A percentile compares a stretch with the other conserved stretches of the same genome.
Conservation (phyloP, 2,113 vertebrate genomes). For the Gyps fulvus region DNA sequence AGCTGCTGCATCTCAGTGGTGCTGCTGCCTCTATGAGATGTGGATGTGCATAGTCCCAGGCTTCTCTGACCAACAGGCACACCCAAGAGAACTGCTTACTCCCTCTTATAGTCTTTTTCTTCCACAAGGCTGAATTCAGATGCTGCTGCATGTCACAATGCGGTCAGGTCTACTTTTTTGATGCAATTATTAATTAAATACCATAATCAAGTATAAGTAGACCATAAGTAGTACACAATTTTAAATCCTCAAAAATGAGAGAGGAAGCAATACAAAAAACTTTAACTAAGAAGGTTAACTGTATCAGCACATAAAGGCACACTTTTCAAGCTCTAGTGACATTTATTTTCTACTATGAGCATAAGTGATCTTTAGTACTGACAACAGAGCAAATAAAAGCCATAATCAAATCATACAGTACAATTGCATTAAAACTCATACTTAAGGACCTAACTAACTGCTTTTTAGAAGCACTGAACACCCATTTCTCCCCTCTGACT, state of each 20-base stretch:
- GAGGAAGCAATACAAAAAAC: not conserved
- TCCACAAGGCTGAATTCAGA: not conserved
- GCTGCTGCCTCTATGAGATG: not conserved
- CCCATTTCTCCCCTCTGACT: not conserved
- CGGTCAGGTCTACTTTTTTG: not conserved
- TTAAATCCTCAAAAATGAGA: not conserved
- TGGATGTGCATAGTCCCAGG: rapidly evolving
- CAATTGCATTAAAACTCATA: not conserved
- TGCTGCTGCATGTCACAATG: not conserved
- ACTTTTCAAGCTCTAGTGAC: not conserved
- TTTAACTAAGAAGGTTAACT: not conserved
- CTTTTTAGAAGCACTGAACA: not conserved
- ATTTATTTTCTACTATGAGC: not conserved
- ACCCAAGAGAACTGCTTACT: not conserved
- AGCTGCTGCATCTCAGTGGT: not conserved
- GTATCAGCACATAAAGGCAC: not conserved
- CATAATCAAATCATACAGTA: not conserved
- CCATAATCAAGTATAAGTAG: not conserved
- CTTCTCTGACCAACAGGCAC: not conserved
- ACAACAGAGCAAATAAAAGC: not conserved
- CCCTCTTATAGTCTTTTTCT: not conserved
- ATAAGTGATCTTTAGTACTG: not conserved
- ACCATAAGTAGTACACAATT: not conserved
- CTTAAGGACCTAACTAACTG: not conserved
- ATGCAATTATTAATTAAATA: not conserved